phyloP scores from a whole-genome alignment of 2,113 vertebrate genomes.

The Dendropsophus ebraccatus region DNA sequence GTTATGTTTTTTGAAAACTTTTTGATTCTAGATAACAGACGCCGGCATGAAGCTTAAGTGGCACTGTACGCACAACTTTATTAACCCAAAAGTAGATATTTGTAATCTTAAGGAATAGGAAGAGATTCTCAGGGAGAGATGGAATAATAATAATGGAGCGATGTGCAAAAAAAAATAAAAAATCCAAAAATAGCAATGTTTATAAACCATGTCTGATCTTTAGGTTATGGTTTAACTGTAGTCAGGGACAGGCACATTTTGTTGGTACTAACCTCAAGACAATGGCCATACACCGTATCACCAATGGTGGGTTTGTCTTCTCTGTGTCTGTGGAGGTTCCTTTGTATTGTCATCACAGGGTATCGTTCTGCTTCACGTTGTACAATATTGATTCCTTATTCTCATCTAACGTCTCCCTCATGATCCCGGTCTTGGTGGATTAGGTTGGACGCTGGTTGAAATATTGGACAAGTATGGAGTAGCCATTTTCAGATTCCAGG shows the following conservation, averaged over 20 bases:
- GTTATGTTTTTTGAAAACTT: background rate
- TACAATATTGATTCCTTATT: no score
- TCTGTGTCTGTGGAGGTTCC: background rate
- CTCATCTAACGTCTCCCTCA: no score
- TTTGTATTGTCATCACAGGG: background rate
- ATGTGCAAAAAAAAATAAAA: background rate
- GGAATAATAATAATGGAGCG: no score
- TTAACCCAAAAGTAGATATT: background rate
- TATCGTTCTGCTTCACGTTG: no score
- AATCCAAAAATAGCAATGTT: background rate
- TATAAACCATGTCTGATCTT: no score
- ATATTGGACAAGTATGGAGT: background rate
- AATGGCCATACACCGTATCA: background rate
- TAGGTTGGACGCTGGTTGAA: background rate
- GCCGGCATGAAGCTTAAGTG: background rate
- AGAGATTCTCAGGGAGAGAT: background rate
- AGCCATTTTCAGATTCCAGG: background rate
- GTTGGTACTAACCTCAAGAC: background rate
- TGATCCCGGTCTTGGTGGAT: background rate
- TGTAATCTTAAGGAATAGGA: background rate
- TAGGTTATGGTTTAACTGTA: no score
- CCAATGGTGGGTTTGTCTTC: background rate
- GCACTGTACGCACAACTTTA: background rate
- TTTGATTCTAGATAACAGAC: background rate
- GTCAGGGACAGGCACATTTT: no score